Conservation (phyloP, 1,140 invertebrate genomes). For the Diachasma alloeum region DNA sequence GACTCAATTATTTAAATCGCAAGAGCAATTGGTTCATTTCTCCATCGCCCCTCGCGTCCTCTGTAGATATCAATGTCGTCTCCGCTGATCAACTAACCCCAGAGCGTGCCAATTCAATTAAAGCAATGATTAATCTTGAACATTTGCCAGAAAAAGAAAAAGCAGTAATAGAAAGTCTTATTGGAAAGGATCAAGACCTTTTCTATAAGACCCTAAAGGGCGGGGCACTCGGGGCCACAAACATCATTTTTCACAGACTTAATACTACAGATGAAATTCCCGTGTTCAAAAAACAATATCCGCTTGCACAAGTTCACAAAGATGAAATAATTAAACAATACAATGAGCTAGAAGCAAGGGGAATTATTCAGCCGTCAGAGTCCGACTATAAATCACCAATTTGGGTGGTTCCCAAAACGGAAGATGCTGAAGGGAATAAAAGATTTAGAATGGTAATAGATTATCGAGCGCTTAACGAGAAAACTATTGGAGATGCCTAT, state of each 20-base stretch:
- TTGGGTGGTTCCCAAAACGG: conserved; percentile 9
- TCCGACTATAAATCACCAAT: neutral
- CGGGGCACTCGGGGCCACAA: neutral
- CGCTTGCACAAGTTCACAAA: conserved; percentile 9
- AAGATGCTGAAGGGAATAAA: neutral
- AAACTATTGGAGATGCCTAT: conserved; percentile 12
- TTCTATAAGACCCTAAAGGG: neutral
- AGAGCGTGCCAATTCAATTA: neutral
- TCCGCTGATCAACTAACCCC: neutral
- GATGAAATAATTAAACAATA: conserved; percentile 12
- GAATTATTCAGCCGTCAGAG: conserved; percentile 8
- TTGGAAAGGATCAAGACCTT: neutral
- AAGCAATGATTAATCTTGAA: neutral
- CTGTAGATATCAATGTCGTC: neutral
- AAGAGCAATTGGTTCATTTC: neutral
- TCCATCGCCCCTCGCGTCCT: neutral
- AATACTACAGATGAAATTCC: conserved; percentile 8
- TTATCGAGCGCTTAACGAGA: neutral
- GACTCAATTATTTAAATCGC: neutral
- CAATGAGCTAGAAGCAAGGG: neutral
- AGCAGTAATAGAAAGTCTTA: neutral
- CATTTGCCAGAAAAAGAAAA: neutral
- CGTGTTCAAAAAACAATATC: neutral
- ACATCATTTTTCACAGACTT: neutral
- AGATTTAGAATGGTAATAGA: conserved; percentile 8